Base-by-base conservation (phyloP, 2,888 invertebrate genomes). In the Dyspetes luteomarginatus region DNA sequence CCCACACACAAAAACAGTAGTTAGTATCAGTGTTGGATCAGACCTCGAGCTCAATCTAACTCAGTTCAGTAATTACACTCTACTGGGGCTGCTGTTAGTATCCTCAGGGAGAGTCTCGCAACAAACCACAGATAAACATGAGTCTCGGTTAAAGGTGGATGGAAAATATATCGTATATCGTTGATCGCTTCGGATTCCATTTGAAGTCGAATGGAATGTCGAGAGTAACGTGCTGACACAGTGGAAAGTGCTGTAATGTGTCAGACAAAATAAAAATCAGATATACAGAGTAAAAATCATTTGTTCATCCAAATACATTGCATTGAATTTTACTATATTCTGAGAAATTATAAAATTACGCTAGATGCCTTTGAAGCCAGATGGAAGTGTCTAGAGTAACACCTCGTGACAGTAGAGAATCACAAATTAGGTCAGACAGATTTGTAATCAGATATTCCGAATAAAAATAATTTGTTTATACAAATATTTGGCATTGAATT, bases 11-110 rank as follows among this genome's bases (percentile, higher is more conserved):
- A 56, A 26, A 55, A 12, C 71, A 67, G 80, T 80, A 72, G 75
- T 80, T 76, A 67, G 75, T 26, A 43, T 64, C 80, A 45, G 71
- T 67, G 75, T 75, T 75, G 36, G 75, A 41, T 65, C 71, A 67
- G 75, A 80, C 80, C 69, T 65, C 50, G 60, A 80, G 71, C 79
- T 75, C 75, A 64, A 76, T 80, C 80, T 67, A 80, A 76, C 75
- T 80, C 75, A 58, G 67, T 80, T 22, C 60, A 76, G 76, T 80
- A 80, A 80, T 80, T 80, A 67, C 71, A 72, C 58, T 80, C 75
- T 55, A 72, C 65, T 80, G 80, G 67, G 67, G 52, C 60, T 50
- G 64, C 36, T 65, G n/a, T 15, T 71, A 55, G 60, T 55, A 76
- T 80, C 65, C 80, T 80, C 71, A 7, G 65, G 75, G 60, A n/a